Evolutionary conservation across 2,797 vertebrate species (phyloP).

Genomic region (Rhinichthys osculus): DNA sequence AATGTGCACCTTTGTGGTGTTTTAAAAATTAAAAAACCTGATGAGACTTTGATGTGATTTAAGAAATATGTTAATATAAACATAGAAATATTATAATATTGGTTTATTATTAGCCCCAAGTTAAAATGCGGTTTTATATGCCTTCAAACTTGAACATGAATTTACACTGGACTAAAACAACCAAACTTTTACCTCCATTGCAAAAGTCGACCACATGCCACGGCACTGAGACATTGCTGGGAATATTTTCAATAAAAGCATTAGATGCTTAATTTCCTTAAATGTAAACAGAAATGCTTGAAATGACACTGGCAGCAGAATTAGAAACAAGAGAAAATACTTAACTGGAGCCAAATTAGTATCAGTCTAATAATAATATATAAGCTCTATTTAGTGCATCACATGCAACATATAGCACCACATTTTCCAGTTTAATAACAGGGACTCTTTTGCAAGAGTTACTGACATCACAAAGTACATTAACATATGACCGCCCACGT

Average conservation of each 20-base stretch:
- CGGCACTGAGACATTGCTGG: not conserved
- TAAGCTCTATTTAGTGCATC: not conserved
- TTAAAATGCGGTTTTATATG: not conserved
- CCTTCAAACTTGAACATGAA: not conserved
- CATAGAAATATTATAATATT: not conserved
- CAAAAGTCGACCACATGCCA: not conserved
- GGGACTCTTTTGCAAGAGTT: not conserved
- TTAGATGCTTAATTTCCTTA: not conserved
- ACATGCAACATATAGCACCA: not conserved
- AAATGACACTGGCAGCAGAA: too few relatives aligned
- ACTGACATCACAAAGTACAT: not conserved
- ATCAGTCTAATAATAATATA: not conserved
- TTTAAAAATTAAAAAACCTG: too few relatives aligned
- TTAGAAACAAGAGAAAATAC: not conserved
- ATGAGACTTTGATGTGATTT: not conserved
- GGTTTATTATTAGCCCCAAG: not conserved
- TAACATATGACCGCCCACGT: not conserved
- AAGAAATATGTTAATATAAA: not conserved
- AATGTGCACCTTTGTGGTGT: too few relatives aligned
- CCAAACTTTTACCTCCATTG: not conserved
- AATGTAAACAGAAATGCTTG: not conserved
- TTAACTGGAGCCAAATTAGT: slow-evolving; percentile 2
- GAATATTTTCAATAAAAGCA: too few relatives aligned
- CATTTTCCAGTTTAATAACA: not conserved
- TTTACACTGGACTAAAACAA: not conserved